A percentile compares a stretch with the other conserved stretches of the same genome.
Conservation (phyloP, 2,888 invertebrate genomes). For the Idaea biselata region DNA sequence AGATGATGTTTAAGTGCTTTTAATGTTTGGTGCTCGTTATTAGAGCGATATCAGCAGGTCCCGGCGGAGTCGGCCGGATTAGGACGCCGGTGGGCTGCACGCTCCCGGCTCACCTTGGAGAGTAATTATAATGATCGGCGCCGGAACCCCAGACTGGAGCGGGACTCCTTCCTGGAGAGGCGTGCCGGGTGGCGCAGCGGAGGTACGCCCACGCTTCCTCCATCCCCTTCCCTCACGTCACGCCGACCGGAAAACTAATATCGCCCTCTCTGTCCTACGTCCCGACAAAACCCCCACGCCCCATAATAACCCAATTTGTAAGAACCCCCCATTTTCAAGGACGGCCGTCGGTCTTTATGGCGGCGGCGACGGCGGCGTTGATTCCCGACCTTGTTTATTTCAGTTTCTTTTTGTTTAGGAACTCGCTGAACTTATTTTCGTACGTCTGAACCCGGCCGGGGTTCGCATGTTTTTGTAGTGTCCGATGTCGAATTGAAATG, state of each 20-base stretch:
- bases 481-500: constrained; percentile 49
- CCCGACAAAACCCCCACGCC: constrained; percentile 70
- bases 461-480: constrained; percentile 56
- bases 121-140: constrained; percentile 81
- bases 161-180: constrained; percentile 76
- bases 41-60: constrained; percentile 63
- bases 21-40: constrained; percentile 67
- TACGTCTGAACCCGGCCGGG: constrained; percentile 63
- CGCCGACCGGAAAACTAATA: constrained; percentile 26
- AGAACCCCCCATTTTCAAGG: constrained; percentile 80
- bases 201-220: constrained; percentile 70
- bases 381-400: constrained; percentile 81
- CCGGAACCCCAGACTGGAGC: constrained; percentile 73
- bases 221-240: constrained; percentile 45
- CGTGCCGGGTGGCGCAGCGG: constrained; percentile 74
- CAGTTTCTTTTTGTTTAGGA: constrained; percentile 80
- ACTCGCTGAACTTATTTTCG: constrained; percentile 76
- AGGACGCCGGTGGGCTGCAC: constrained; percentile 56
- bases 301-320: constrained; percentile 81
- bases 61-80: constrained; percentile 54
- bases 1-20: constrained; percentile 67
- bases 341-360: constrained; percentile 81
- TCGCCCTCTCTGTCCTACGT: constrained; percentile 50
- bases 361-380: constrained; percentile 79
- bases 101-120: constrained; percentile 75